Evolutionary conservation across 2,113 vertebrate genomes (phyloP).

Genomic region (Tenrec ecaudatus): DNA sequence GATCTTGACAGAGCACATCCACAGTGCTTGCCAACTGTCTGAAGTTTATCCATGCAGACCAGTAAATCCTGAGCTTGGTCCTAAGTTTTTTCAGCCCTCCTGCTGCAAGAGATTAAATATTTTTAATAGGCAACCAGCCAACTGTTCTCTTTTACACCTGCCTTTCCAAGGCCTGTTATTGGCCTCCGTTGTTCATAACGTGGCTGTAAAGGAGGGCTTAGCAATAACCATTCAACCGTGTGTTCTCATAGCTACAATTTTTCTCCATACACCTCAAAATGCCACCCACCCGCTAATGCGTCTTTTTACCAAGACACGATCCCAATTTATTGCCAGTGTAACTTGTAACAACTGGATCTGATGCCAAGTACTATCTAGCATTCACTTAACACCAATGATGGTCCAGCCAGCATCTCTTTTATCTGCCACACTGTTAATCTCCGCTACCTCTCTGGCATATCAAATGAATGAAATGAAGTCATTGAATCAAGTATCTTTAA

Average conservation of each 20-base stretch:
- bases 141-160: neutral
- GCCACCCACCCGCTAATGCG: no score
- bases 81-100: neutral
- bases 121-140: neutral
- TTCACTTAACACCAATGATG: neutral
- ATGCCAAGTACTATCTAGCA: neutral
- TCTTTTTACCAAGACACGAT: neutral
- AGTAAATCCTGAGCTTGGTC: neutral
- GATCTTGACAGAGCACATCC: fast-evolving
- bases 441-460: neutral
- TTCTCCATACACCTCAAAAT: neutral
- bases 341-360: neutral
- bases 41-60: neutral
- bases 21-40: neutral
- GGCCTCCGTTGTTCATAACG: neutral
- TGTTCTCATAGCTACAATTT: neutral
- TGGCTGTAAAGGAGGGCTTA: neutral
- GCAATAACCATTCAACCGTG: neutral
- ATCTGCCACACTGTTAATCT: neutral
- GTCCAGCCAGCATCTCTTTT: neutral
- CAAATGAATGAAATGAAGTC: neutral
- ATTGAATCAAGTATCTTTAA: neutral
- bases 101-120: neutral
- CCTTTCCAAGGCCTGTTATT: neutral
- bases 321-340: neutral